These are phyloP conservation scores for Perodicticus potto DNA, from an alignment of 2,797 vertebrate genomes.

Conservation along the genomic window DNA sequence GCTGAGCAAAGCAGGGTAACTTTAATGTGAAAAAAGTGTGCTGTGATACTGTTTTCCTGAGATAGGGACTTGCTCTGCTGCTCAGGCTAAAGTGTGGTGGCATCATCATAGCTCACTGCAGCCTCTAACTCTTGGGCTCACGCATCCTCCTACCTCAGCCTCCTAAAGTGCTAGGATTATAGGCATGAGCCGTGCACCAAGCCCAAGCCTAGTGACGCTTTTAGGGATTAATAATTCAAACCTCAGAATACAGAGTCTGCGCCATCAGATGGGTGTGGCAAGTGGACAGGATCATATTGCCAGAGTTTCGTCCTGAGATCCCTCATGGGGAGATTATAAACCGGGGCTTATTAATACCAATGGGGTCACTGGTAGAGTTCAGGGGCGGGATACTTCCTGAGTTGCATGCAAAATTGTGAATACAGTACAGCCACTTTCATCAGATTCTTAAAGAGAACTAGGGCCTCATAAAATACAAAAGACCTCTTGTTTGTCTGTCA, in stretches of 20 bases:
- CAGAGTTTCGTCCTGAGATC: neutral
- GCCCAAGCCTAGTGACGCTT: neutral
- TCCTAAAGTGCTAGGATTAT: neutral
- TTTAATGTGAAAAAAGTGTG: neutral
- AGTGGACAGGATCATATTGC: neutral
- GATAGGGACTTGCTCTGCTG: neutral
- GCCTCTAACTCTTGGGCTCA: neutral
- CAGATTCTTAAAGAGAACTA: neutral
- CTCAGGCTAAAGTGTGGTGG: too few species aligned
- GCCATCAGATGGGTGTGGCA: neutral
- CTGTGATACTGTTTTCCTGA: neutral
- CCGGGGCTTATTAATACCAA: neutral
- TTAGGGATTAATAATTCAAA: neutral
- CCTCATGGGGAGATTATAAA: neutral
- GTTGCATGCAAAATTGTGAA: neutral
- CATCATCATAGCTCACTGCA: too few species aligned
- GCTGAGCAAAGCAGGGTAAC: neutral
- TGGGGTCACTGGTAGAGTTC: neutral
- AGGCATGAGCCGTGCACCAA: neutral
- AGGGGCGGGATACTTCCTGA: neutral
- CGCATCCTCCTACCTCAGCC: neutral
- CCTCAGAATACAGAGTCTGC: neutral
- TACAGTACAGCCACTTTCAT: neutral
- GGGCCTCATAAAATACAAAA: neutral
- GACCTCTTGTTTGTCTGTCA: neutral